Percentiles rank a stretch among this genome's conserved stretches.
phyloP scores from a whole-genome alignment of 2,888 invertebrate genomes.

The Ophioninae sp. region DNA sequence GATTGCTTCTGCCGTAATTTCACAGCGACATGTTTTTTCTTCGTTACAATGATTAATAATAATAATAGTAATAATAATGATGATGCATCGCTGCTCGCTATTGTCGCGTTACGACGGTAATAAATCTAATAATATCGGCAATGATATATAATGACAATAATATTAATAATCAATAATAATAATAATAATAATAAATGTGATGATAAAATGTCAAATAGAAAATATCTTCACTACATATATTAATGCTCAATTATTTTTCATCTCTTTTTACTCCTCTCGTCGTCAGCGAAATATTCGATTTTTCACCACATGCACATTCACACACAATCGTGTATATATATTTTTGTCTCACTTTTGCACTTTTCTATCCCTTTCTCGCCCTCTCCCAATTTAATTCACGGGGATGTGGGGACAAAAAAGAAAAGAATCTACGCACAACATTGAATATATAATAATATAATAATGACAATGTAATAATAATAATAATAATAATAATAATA shows the following conservation, averaged over 20 bases:
- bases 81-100: conserved; percentile 60
- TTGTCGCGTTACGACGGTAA: conserved; percentile 59
- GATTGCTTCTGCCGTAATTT: conserved; percentile 34
- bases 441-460: conserved; percentile 77
- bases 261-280: conserved; percentile 54
- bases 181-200: conserved; percentile 57
- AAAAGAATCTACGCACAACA: conserved; percentile 77
- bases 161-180: conserved; percentile 52
- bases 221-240: conserved; percentile 76
- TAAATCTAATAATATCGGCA: conserved; percentile 62
- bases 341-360: conserved; percentile 45
- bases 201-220: conserved; percentile 72
- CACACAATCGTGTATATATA: conserved; percentile 27
- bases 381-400: conserved; percentile 65
- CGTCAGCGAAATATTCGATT: conserved; percentile 38
- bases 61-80: conserved; percentile 63
- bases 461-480: conserved; percentile 71
- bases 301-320: conserved; percentile 30
- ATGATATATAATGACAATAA: conserved; percentile 59
- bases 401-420: conserved; percentile 67
- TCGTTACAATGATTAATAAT: conserved; percentile 34
- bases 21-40: conserved; percentile 29
- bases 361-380: conserved; percentile 52
- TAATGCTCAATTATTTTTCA: conserved; percentile 70
- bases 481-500: conserved; percentile 71